Conservation (phyloP, 1,140 invertebrate species). For the Caenorhabditis latens region DNA sequence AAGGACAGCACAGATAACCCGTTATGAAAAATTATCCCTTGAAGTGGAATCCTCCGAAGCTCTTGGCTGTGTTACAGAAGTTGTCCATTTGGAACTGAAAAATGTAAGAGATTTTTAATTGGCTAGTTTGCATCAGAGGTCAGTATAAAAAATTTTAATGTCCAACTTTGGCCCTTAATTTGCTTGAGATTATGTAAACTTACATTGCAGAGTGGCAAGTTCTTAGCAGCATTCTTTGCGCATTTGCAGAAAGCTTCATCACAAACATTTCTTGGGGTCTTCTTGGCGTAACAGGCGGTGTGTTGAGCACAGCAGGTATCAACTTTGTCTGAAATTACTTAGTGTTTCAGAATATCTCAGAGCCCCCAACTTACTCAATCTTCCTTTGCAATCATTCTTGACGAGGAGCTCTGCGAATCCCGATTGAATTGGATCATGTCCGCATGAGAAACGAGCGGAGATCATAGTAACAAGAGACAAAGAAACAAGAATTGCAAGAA, state of each 20-base stretch:
- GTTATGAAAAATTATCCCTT: constrained; percentile 15
- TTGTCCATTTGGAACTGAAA: constrained; percentile 61
- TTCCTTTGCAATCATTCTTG: constrained; percentile 54
- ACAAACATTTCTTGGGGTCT: constrained; percentile 37
- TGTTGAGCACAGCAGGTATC: constrained; percentile 33
- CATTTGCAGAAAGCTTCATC: constrained; percentile 31
- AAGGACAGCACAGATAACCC: neutral
- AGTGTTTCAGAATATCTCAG: neutral
- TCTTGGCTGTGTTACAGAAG: constrained; percentile 52
- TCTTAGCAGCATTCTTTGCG: neutral
- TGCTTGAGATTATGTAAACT: neutral
- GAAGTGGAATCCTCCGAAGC: constrained; percentile 53
- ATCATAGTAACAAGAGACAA: neutral
- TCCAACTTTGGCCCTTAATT: too few species aligned
- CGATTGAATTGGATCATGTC: constrained; percentile 45
- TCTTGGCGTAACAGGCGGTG: constrained; percentile 1
- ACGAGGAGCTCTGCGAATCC: constrained; percentile 18
- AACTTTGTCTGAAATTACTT: neutral
- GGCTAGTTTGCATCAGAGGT: too few species aligned
- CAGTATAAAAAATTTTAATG: neutral
- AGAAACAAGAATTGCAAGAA: constrained; percentile 9
- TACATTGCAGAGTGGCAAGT: constrained; percentile 15
- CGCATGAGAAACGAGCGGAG: constrained; percentile 48
- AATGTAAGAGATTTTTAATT: too few species aligned
- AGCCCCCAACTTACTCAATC: constrained; percentile 27